Base-by-base conservation (phyloP, 1,140 invertebrate species). In the Bombus breviceps region DNA sequence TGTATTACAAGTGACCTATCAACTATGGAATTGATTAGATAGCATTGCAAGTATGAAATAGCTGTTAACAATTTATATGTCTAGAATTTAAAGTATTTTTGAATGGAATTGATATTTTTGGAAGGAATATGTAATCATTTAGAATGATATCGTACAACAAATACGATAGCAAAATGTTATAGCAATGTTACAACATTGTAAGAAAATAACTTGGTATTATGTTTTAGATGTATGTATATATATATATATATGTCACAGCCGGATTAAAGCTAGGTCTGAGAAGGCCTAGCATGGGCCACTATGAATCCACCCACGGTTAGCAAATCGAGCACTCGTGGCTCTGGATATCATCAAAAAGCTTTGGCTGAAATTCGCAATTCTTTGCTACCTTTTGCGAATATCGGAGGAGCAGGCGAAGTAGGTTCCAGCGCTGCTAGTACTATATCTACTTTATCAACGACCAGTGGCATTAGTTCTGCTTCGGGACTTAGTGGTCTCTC, bases 301-400 rank as follows among this genome's bases (percentile, higher is more conserved):
- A 97, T 97, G 97, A 97, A 97, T 96, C 96, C 93, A 93, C 95
- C 94, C 93, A 95, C 95, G 90, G 94, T 96, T 92, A 95, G 94
- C 94, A 97, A 97, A 95, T 96, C 96, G 94, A 96, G 96, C 94
- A 97, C 97, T 96, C 97, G 97, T 94, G 97, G 97, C 94, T 97
- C 97, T 95, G 97, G 97, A 96, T 98, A 98, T 95, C 97, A 97
- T 95, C 97, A 98, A 93, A 98, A 98, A 95, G 98, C 98, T 91
- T 96, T 98, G 94, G 97, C 97, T 94, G 97, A 98, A 95, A 98
- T 98, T 92, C 96, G 98, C 80, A 98, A 98, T 92, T 98, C 97
- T 72, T 94, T 98, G 87, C 96, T 97, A 90, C 98, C 98, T 69
- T 98, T 98, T 94, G 97, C 97, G 75, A 98, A 97, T 94, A 97